Base-by-base conservation (phyloP, 2,113 vertebrate species). In the Bagarius yarrelli region DNA sequence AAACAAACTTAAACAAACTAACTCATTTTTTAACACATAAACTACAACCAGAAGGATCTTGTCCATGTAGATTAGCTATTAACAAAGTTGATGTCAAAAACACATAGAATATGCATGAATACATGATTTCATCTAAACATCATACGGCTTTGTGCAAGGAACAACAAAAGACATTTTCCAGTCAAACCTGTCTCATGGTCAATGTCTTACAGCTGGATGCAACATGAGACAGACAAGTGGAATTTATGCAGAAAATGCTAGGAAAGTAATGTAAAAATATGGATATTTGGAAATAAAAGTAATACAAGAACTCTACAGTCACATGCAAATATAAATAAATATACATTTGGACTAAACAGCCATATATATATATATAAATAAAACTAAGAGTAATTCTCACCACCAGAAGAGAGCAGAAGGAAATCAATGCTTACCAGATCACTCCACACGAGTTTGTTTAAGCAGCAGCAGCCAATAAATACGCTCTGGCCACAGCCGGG, bases 361-460 rank as follows among this genome's bases (percentile, higher is more conserved):
- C 3, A n/a, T 60, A 34, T 19, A 52, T 57, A 55, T 64, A 64
- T 55, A 52, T 66, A 13, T 56, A 66, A 55, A n/a, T n/a, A 32
- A 40, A n/a, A n/a, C 55, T 56, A 57, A 25, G 57, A 52, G 59
- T 57, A 50, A 23, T 36, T 59, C 40, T 60, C 64, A 76, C 60
- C 23, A 55, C 15, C 44, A 70, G 19, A 40, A 60, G 55, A 71
- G 53, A 79, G 71, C 30, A 83, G 52, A 71, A 81, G 64, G 57
- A 85, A 87, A 83, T 83, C 81, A 72, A 72, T 71, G 81, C 86
- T 85, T 87, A 87, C 86, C 86, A 83, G 81, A 81, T 85, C 85
- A 87, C 85, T 73, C 76, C 80, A 63, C 75, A 81, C 27, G 11
- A 78, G 63, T 83, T 71, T 81, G 79, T 67, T 79, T 76, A 13